phyloP scores from a whole-genome alignment of 2,113 vertebrate species.

The Herpetotheres cachinnans region DNA sequence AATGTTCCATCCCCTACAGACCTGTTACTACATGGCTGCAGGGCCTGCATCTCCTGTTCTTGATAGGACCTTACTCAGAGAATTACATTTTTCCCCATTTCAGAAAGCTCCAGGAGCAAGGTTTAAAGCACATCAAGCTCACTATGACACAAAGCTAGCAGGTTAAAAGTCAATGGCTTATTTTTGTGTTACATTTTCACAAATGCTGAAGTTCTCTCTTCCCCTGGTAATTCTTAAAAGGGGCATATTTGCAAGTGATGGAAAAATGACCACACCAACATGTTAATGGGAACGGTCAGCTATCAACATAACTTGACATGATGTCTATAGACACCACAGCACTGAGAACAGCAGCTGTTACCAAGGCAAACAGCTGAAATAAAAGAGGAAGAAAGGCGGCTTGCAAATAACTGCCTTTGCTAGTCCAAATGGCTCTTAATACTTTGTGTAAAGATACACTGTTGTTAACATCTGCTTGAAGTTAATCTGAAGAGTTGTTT shows the following conservation, averaged over 20 bases:
- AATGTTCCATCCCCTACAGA: not conserved
- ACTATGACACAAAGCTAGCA: not conserved
- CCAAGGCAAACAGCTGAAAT: constrained; percentile 67
- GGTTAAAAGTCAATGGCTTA: not conserved
- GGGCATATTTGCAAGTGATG: not conserved
- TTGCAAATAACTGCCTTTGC: constrained; percentile 46
- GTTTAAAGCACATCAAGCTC: not conserved
- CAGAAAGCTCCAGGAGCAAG: not conserved
- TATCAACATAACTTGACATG: not conserved
- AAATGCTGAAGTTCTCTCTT: not conserved
- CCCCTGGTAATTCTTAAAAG: not conserved
- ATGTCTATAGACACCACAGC: not conserved
- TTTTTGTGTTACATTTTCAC: not conserved
- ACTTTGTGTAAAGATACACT: constrained; percentile 50
- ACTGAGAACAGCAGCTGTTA: constrained; percentile 68
- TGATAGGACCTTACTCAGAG: not conserved
- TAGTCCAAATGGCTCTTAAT: constrained; percentile 63
- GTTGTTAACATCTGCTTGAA: constrained; percentile 70
- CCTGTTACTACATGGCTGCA: not conserved
- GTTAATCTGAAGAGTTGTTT: constrained; percentile 68
- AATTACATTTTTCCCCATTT: not conserved
- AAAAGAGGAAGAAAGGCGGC: constrained; percentile 67
- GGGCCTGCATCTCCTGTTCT: not conserved
- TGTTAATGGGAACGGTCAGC: not conserved
- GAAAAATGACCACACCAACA: not conserved